Evolutionary conservation across 2,888 invertebrate species (phyloP).

Genomic region (Tetropium fuscum): DNA sequence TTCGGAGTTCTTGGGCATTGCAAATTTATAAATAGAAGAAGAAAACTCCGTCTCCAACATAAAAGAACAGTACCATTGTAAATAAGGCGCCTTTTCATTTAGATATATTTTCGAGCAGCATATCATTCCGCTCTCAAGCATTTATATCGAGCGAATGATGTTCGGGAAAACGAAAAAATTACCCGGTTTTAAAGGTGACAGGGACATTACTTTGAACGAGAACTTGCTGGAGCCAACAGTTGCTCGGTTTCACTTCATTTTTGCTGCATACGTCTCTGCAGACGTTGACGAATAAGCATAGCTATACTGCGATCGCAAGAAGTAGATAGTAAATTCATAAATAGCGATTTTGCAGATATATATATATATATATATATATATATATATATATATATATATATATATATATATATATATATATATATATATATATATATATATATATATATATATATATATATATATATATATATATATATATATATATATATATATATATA

Average conservation of each 20-base stretch:
- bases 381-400: too few species aligned
- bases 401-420: too few species aligned
- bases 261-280: neutral
- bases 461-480: too few species aligned
- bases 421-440: too few species aligned
- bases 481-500: too few species aligned
- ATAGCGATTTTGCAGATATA: too few species aligned
- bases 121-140: slow-evolving; percentile 33
- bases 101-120: slow-evolving; percentile 42
- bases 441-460: too few species aligned
- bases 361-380: too few species aligned
- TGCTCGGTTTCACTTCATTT: slow-evolving; percentile 6
- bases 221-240: slow-evolving; percentile 26
- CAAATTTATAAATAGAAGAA: slow-evolving; percentile 39
- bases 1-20: slow-evolving; percentile 23
- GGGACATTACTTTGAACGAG: slow-evolving; percentile 44
- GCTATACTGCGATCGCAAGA: too few species aligned
- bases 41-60: slow-evolving; percentile 27
- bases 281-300: too few species aligned
- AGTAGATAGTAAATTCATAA: too few species aligned
- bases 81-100: slow-evolving; percentile 46
- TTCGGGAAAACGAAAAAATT: slow-evolving; percentile 46
- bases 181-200: slow-evolving; percentile 50
- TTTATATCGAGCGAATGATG: slow-evolving; percentile 46
- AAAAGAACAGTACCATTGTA: slow-evolving; percentile 37